phyloP scores from a whole-genome alignment of 1,140 invertebrate species.

The Asobara japonica region DNA sequence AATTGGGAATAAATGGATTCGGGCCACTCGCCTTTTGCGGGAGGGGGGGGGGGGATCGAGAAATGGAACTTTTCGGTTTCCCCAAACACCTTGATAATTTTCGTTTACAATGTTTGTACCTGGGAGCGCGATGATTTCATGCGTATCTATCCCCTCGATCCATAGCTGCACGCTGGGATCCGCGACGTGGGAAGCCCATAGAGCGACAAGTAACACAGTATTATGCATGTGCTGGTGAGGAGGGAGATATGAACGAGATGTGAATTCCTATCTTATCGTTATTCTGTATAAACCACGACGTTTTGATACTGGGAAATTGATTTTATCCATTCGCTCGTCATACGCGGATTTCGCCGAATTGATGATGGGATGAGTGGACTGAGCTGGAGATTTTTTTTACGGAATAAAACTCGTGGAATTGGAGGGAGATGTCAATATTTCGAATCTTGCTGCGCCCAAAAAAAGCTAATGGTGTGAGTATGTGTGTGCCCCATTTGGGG shows the following conservation, averaged over 20 bases:
- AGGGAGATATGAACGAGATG: conserved; percentile 12
- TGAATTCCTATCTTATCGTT: conserved; percentile 35
- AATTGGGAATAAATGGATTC: too few relatives aligned
- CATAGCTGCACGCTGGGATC: not conserved
- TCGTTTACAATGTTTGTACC: too few relatives aligned
- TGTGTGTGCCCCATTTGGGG: too few relatives aligned
- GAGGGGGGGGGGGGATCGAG: too few relatives aligned
- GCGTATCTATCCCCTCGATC: not conserved
- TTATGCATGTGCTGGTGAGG: not conserved
- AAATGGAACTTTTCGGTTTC: too few relatives aligned
- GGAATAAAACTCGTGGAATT: not conserved
- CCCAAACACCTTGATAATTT: too few relatives aligned
- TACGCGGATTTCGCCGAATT: not conserved
- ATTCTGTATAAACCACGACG: conserved; percentile 14
- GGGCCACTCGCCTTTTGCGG: too few relatives aligned
- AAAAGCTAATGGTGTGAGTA: too few relatives aligned
- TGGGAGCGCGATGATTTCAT: not conserved
- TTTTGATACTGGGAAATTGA: conserved; percentile 30
- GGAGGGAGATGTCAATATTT: not conserved
- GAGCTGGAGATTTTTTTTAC: not conserved
- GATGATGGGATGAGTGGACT: not conserved
- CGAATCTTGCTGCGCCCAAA: not conserved
- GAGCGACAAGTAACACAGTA: not conserved
- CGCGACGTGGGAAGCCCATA: not conserved
- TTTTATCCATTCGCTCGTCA: conserved; percentile 20